Evolutionary conservation across 2,888 invertebrate species (phyloP).

Genomic region (Himalopsyche anomala): DNA sequence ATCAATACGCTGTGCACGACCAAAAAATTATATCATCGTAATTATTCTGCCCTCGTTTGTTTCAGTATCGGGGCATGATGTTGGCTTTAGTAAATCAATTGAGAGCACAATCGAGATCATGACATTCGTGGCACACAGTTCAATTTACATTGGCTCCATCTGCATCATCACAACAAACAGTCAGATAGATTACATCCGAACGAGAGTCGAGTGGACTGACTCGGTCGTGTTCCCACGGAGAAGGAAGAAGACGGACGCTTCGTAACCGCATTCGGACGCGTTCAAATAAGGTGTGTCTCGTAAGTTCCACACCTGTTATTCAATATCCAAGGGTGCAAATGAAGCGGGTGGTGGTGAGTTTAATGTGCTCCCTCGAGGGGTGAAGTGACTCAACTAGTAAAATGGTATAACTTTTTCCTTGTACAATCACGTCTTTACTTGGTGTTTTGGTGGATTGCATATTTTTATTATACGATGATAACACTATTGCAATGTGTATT

Average conservation of each 20-base stretch:
- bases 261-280: conserved; percentile 23
- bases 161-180: conserved; percentile 41
- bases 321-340: too few species aligned
- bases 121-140: conserved; percentile 29
- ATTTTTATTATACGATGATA: too few species aligned
- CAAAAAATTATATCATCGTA: neutral
- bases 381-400: too few species aligned
- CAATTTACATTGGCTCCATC: neutral
- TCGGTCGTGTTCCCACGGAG: conserved; percentile 28
- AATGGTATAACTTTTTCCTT: too few species aligned
- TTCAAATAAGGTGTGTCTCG: neutral
- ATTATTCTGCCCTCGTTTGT: conserved; percentile 3
- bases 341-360: too few species aligned
- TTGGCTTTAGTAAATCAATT: neutral
- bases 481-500: too few species aligned
- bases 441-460: too few species aligned
- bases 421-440: too few species aligned
- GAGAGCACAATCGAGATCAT: neutral
- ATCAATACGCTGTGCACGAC: neutral
- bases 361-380: too few species aligned
- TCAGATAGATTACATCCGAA: conserved; percentile 35
- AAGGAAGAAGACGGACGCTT: neutral
- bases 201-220: neutral
- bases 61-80: conserved; percentile 2
- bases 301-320: neutral